Conservation (phyloP, 1,140 invertebrate species). For the Heliconius eleuchia region DNA sequence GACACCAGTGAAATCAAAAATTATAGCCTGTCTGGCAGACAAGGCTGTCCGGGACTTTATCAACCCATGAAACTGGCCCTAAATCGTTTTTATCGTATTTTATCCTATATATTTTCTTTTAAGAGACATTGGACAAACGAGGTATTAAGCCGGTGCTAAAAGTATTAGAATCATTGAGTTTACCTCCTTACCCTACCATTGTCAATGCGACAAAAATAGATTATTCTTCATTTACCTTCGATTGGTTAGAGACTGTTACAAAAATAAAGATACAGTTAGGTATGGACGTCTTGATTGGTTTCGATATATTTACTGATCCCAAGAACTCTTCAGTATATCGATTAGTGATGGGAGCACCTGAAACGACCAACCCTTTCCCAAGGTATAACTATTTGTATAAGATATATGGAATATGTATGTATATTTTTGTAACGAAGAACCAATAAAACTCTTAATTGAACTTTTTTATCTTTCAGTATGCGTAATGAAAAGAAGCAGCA, state of each 20-base stretch:
- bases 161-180: constrained; percentile 81
- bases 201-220: constrained; percentile 78
- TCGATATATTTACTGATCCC: constrained; percentile 85
- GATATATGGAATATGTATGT: background rate
- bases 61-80: too few relatives aligned
- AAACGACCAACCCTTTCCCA: constrained; percentile 83
- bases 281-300: constrained; percentile 86
- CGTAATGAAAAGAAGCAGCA: constrained; percentile 57
- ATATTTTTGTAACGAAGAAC: background rate
- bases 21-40: too few relatives aligned
- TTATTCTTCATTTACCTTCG: constrained; percentile 72
- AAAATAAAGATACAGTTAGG: constrained; percentile 84
- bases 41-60: too few relatives aligned
- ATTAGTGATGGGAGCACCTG: constrained; percentile 84
- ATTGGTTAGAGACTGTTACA: constrained; percentile 84
- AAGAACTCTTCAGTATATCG: constrained; percentile 84
- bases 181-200: constrained; percentile 83
- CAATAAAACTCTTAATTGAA: background rate
- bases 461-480: constrained; percentile 46
- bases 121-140: constrained; percentile 83
- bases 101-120: constrained; percentile 43
- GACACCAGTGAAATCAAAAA: too few relatives aligned
- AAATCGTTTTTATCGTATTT: constrained; percentile 11
- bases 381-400: constrained; percentile 75
- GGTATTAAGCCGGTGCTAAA: constrained; percentile 83